Evolutionary conservation across 2,113 vertebrate species (phyloP).

Genomic region (Paralichthys olivaceus): DNA sequence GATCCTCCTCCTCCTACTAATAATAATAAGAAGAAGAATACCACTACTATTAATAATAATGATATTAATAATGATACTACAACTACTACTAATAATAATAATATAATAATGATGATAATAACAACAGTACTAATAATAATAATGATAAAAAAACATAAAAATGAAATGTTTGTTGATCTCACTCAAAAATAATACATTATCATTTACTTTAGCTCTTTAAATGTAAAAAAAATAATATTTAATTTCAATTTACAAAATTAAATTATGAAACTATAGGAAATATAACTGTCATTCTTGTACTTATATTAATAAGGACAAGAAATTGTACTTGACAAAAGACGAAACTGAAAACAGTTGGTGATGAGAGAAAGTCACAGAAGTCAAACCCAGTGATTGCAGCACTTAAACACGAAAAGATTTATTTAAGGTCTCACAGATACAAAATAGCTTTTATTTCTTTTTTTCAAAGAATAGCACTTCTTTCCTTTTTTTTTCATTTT

Average conservation of each 20-base stretch:
- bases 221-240: no score
- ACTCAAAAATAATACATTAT: no score
- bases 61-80: neutral
- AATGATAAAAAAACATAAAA: no score
- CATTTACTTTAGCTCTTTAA: no score
- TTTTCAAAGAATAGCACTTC: conserved; percentile 45
- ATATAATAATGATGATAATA: neutral
- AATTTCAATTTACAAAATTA: no score
- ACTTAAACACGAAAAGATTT: conserved; percentile 74
- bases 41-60: neutral
- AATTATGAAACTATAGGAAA: no score
- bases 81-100: neutral
- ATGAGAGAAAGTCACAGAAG: conserved; percentile 21
- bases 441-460: conserved; percentile 65
- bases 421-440: conserved; percentile 73
- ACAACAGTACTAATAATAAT: neutral
- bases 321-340: no score
- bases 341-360: neutral
- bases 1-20: neutral
- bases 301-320: no score
- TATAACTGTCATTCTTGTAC: no score
- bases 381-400: conserved; percentile 65
- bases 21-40: neutral
- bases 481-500: conserved; percentile 61
- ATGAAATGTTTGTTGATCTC: no score